phyloP scores from a whole-genome alignment of 2,113 vertebrate species.

The Camelus bactrianus region DNA sequence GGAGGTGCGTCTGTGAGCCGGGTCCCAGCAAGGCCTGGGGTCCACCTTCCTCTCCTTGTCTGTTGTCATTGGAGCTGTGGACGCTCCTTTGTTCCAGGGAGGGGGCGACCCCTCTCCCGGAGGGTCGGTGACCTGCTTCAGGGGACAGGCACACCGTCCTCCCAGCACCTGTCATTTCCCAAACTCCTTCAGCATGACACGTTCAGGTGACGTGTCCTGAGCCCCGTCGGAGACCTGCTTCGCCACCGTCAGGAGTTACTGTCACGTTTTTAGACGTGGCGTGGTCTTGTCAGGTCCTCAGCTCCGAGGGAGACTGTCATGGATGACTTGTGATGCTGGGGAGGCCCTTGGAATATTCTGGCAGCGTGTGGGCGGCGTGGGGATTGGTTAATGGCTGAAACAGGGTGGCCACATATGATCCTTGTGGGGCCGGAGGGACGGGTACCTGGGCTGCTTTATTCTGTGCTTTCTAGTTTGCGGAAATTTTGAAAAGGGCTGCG shows the following conservation, averaged over 20 bases:
- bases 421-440: rapidly evolving
- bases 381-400: not conserved
- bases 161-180: not conserved
- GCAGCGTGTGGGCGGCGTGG: not conserved
- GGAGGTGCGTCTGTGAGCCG: not conserved
- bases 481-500: not conserved
- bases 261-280: not conserved
- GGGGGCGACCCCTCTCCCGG: not conserved
- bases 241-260: rapidly evolving
- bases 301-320: not conserved
- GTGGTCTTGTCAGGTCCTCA: not conserved
- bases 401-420: rapidly evolving
- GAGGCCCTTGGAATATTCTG: not conserved
- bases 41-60: not conserved
- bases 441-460: rapidly evolving
- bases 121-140: rapidly evolving
- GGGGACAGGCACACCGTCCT: not conserved
- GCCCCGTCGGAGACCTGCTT: rapidly evolving
- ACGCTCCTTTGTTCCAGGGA: not conserved
- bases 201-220: not conserved
- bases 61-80: rapidly evolving
- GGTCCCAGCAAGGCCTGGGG: too few species aligned
- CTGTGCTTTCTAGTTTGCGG: not conserved
- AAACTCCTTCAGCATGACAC: not conserved
- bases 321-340: too few species aligned